These are phyloP conservation scores for Diarsia mendica DNA, from an alignment of 2,888 invertebrate genomes.

Conservation along the genomic window DNA sequence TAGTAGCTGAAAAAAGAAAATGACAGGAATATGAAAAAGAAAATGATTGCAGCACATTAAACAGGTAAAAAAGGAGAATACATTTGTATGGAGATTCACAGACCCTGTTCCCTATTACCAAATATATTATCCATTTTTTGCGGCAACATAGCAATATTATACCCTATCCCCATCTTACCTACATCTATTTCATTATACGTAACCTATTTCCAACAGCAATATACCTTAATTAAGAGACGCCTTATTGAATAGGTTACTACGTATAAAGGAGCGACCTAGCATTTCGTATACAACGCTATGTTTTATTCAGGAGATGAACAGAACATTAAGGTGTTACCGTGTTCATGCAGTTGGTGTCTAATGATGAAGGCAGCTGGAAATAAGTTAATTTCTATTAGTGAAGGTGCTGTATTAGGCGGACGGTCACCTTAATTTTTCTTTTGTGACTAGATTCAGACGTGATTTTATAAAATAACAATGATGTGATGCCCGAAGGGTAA, in stretches of 20 bases:
- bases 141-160: neutral
- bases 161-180: neutral
- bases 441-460: conserved; percentile 4
- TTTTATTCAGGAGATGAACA: conserved; percentile 34
- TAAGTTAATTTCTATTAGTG: conserved; percentile 24
- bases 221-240: conserved; percentile 33
- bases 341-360: neutral
- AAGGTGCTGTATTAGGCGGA: neutral
- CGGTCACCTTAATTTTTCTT: conserved; percentile 18
- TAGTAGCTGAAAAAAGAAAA: no score
- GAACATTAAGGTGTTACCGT: conserved; percentile 6
- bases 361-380: neutral
- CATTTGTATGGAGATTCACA: no score
- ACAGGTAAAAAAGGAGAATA: no score
- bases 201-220: conserved; percentile 27
- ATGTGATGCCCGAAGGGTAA: no score
- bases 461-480: neutral
- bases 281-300: neutral
- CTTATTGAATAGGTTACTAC: conserved; percentile 29
- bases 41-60: no score
- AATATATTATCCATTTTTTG: no score
- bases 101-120: no score
- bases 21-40: no score
- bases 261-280: neutral
- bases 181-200: neutral